Evolutionary conservation across 2,113 vertebrate species (phyloP), one percentile per base, ranked within the genome.

Genomic region (Leucosticte australis): DNA sequence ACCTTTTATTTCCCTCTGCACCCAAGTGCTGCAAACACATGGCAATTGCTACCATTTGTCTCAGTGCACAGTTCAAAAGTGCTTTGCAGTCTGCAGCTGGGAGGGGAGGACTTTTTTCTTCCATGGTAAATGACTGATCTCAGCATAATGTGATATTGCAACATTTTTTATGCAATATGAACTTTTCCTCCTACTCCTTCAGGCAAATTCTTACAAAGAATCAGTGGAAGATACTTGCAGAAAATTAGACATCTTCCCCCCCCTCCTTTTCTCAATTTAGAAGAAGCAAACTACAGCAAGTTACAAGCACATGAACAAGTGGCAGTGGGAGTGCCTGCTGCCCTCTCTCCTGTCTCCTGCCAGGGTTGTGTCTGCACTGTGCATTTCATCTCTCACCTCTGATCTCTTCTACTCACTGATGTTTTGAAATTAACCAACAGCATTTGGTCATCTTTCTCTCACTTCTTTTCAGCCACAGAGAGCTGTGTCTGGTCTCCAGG

Each of bases 351-450:
- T 56, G 23, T 31, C 28, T 67, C 30, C 59, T 23, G 55, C 30
- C 49, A 17, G 0, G 0, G 28, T 9, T 64, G 37, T 57, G 19
- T 49, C 49, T 77, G 26, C 1, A 1, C 53, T 27, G 19, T 27
- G 46, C 33, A 21, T 60, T 68, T 83, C 49, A 60, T 21, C 33
- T 80, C 49, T 64, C 15, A 33, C 30, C 33, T 87, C 82, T 37
- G 13, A 52, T 41, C 30, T 80, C 39, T 78, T 74, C 30, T 55
- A 13, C 39, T 46, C 10, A 13, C 22, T 28, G 35, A 24, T 64
- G 27, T 18, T 68, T 77, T 84, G n/a, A 28, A 30, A 46, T 73
- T 44, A 76, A 13, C 33, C 39, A 37, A 18, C 5, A 35, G 42
- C 42, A 35, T 30, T 65, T 80, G 47, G 10, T 49, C 41, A 69